Base-by-base conservation (phyloP, 2,888 invertebrate genomes). In the Girardia tigrina region DNA sequence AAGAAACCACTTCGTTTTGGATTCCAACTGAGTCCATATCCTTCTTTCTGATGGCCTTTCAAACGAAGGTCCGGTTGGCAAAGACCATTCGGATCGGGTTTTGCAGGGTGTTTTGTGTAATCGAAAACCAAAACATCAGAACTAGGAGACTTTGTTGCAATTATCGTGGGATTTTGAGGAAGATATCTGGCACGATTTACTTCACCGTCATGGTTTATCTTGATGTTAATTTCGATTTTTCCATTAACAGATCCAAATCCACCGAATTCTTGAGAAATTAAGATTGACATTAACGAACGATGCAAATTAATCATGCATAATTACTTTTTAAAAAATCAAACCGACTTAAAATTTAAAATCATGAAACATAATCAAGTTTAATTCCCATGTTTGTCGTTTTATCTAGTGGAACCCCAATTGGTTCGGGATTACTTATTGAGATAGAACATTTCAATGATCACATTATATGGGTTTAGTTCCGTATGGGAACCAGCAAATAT, bases 141-240 rank as follows among this genome's bases (percentile, higher is more conserved):
- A 0, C 94, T 94, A 0, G 98, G 98, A 0, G 98, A 98, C 86
- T 99, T 98, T 0, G 98, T 99, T n/a, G 98, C 98, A 80, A 98
- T 97, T 69, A 98, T 94, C 82, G 93, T 94, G 0, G 97, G 94
- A 86, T 98, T 98, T 85, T 98, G 98, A 0, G 98, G 98, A 98
- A 99, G 98, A 83, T 92, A 99, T 69, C 98, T 89, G 0, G 98
- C 98, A 78, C 98, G 87, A 85, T 98, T 98, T 26, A 98, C 98
- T 85, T 98, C 98, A 0, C 98, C 98, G 83, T 98, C 98, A 81
- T 98, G 98, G 85, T 99, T 99, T 79, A 99, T 99, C 86, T 97
- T 97, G 74, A 98, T 98, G 85, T 98, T 98, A 80, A 98, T 97
- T 85, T 98, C 98, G 80, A 99, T 97, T 86, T 98, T 98, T 6